Evolutionary conservation across 2,797 vertebrate species (phyloP).

Genomic region (Poeciliopsis infans): DNA sequence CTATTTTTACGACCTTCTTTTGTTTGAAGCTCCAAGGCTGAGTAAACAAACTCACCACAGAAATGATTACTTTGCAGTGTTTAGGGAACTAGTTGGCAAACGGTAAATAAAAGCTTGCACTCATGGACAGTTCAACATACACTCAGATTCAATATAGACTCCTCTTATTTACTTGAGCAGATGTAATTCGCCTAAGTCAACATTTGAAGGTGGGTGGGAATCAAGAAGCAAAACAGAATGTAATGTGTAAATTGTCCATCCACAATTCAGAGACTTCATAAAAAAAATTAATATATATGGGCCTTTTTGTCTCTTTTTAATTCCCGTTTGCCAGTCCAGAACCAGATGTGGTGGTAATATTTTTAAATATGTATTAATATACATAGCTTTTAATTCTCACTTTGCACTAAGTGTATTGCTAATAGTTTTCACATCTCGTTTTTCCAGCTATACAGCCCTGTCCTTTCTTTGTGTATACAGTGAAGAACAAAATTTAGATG

Average conservation of each 20-base stretch:
- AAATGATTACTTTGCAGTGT: not conserved
- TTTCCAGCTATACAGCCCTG: not conserved
- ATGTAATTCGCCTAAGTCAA: not conserved
- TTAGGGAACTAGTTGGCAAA: not conserved
- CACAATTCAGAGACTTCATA: not conserved
- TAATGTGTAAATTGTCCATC: not conserved
- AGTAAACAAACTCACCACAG: not conserved
- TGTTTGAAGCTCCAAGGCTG: not conserved
- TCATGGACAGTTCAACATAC: not conserved
- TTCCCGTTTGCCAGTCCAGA: not conserved
- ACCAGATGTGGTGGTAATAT: not conserved
- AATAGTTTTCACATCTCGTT: not conserved
- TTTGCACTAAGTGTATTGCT: not conserved
- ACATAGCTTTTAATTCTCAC: not conserved
- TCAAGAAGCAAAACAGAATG: not conserved
- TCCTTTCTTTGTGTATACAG: not conserved
- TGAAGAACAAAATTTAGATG: not conserved
- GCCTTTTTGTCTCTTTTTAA: not conserved
- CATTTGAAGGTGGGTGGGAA: not conserved
- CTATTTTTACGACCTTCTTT: not conserved
- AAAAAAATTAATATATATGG: not conserved
- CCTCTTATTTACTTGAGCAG: not conserved
- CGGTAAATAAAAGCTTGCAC: not conserved
- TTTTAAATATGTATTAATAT: not conserved
- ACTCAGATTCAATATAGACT: not conserved